A percentile compares a stretch with the other conserved stretches of the same genome.
phyloP scores from a whole-genome alignment of 2,888 invertebrate genomes.

The Acronicta alni region DNA sequence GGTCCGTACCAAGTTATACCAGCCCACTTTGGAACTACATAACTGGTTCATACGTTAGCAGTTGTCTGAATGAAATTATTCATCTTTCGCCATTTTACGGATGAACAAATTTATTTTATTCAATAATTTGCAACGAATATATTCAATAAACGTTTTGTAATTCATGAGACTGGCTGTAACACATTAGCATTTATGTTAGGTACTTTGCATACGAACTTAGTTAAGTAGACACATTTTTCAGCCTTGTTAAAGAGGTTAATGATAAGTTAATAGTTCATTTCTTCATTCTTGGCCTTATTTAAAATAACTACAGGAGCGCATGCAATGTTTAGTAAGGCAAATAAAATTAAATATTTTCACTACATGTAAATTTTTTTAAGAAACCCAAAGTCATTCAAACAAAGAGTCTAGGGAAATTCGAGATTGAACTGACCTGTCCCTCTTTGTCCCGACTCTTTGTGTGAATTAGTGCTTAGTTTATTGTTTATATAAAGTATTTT shows the following conservation, averaged over 20 bases:
- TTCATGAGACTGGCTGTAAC: slow-evolving; percentile 5
- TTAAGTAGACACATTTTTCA: slow-evolving; percentile 27
- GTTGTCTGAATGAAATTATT: slow-evolving; percentile 31
- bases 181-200: slow-evolving; percentile 10
- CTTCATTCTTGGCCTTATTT: slow-evolving; percentile 25
- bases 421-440: too few relatives aligned
- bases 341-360: slow-evolving; percentile 26
- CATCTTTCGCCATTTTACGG: slow-evolving; percentile 18
- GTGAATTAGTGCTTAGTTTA: too few relatives aligned
- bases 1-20: slow-evolving; percentile 43
- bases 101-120: slow-evolving; percentile 20
- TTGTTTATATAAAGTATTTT: too few relatives aligned
- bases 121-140: slow-evolving; percentile 14
- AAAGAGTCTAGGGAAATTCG: too few relatives aligned
- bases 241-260: slow-evolving; percentile 25
- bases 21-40: slow-evolving; percentile 38
- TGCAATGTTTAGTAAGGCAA: slow-evolving; percentile 37
- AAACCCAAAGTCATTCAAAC: too few relatives aligned
- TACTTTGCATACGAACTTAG: slow-evolving; percentile 8
- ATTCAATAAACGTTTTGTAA: slow-evolving; percentile 8
- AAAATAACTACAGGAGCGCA: slow-evolving; percentile 37
- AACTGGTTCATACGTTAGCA: slow-evolving; percentile 33
- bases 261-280: slow-evolving; percentile 17
- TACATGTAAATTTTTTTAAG: slow-evolving; percentile 30
- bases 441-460: too few relatives aligned